A percentile compares a stretch with the other conserved stretches of the same genome.
These are phyloP conservation scores for Falco berigora DNA, from an alignment of 2,797 vertebrate genomes.

Conservation along the genomic window DNA sequence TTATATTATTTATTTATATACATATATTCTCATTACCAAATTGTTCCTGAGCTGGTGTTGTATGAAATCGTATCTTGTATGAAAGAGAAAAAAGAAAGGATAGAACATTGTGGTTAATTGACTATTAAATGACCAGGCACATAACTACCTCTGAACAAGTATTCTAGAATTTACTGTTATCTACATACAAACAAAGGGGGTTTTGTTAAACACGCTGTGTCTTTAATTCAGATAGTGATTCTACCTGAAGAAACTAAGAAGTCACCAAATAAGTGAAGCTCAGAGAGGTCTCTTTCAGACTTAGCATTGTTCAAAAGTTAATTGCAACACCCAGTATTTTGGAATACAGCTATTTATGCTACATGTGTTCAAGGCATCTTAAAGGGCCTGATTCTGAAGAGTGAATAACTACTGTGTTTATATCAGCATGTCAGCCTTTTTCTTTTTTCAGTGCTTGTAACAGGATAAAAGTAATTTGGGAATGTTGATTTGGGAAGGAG, in stretches of 20 bases:
- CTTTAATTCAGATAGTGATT: not conserved
- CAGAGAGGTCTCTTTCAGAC: not conserved
- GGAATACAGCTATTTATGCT: not conserved
- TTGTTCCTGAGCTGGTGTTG: not conserved
- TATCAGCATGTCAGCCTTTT: not conserved
- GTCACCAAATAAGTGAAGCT: not conserved
- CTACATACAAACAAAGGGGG: not conserved
- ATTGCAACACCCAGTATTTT: not conserved
- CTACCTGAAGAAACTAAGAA: not conserved
- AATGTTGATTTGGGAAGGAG: not conserved
- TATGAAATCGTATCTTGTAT: not conserved
- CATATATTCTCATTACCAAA: not conserved
- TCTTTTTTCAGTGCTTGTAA: not conserved
- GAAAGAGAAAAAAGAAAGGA: not conserved
- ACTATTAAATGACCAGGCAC: not conserved
- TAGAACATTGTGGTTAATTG: not conserved
- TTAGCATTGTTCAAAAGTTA: not conserved
- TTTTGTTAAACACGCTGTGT: not conserved
- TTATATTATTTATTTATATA: not conserved
- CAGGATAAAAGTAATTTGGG: not conserved
- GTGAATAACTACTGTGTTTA: not conserved
- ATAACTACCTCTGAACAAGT: too few relatives aligned
- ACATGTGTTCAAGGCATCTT: not conserved
- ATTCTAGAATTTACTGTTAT: too few relatives aligned
- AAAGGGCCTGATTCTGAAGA: not conserved